These are phyloP conservation scores for Toxonevra muliebris DNA, from an alignment of 2,888 invertebrate genomes.

Conservation along the genomic window DNA sequence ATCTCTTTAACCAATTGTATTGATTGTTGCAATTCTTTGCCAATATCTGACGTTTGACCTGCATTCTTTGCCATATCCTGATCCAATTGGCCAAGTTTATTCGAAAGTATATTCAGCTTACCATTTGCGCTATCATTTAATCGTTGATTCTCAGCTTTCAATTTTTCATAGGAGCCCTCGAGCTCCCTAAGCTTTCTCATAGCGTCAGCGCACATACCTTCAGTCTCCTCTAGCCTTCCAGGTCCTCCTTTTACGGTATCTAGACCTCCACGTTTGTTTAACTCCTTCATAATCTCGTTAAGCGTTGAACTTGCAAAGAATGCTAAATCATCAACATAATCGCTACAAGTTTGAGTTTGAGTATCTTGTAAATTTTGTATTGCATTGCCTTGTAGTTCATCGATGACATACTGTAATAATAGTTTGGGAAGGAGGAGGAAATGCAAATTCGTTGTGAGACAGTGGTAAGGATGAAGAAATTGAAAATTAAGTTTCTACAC, in stretches of 20 bases:
- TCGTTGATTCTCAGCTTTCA: constrained; percentile 43
- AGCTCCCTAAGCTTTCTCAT: constrained; percentile 27
- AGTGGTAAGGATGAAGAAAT: not conserved
- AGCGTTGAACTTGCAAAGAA: constrained; percentile 55
- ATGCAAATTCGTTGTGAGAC: not conserved
- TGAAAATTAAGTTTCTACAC: not conserved
- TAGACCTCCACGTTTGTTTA: constrained; percentile 44
- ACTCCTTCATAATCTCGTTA: constrained; percentile 54
- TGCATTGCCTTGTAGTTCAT: constrained; percentile 44
- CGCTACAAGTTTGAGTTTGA: constrained; percentile 46
- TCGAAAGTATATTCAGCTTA: constrained; percentile 40
- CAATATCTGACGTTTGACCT: constrained; percentile 39
- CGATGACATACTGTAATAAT: constrained; percentile 45
- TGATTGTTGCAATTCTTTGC: constrained; percentile 47
- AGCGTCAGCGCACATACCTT: constrained; percentile 25
- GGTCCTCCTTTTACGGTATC: constrained; percentile 14
- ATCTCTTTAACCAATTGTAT: constrained; percentile 51
- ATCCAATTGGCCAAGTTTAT: constrained; percentile 46
- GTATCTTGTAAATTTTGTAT: constrained; percentile 43
- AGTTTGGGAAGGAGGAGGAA: constrained; percentile 5
- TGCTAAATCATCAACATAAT: constrained; percentile 54
- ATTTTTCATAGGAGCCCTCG: constrained; percentile 38
- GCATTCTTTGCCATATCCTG: constrained; percentile 41
- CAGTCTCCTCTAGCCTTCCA: constrained; percentile 20
- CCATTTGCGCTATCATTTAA: constrained; percentile 38